Conservation (phyloP, 2,888 invertebrate species). For the Lepidonotus clava region DNA sequence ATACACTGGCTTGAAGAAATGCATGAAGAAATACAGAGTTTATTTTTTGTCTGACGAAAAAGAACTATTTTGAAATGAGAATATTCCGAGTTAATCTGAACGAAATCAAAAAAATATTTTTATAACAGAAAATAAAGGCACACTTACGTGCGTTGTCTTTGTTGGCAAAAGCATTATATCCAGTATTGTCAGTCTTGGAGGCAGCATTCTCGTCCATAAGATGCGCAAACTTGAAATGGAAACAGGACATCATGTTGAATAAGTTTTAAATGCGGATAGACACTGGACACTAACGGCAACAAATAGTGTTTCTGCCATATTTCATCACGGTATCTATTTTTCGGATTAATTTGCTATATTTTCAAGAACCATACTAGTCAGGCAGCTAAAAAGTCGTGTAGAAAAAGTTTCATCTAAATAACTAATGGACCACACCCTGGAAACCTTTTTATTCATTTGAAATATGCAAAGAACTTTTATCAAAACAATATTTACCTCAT, state of each 20-base stretch:
- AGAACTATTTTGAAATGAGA: neutral
- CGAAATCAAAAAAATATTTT: no score
- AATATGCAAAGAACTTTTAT: no score
- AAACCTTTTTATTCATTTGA: no score
- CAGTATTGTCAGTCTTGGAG: slow-evolving; percentile 84
- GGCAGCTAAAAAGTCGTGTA: no score
- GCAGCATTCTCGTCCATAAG: slow-evolving; percentile 90
- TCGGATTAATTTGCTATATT: no score
- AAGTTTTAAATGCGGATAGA: neutral
- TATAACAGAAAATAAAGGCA: neutral
- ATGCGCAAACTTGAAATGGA: slow-evolving; percentile 85
- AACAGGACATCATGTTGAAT: neutral
- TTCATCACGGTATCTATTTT: no score
- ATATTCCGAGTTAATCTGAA: no score
- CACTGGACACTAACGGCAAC: neutral
- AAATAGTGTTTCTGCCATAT: no score
- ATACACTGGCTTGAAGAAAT: no score
- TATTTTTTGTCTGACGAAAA: neutral
- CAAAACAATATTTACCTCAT: slow-evolving; percentile 72
- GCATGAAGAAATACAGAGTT: neutral
- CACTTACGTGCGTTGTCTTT: slow-evolving; percentile 79
- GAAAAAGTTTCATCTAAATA: no score
- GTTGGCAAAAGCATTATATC: slow-evolving; percentile 82
- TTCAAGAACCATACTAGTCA: no score
- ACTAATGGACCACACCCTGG: no score